A percentile compares a stretch with the other conserved stretches of the same genome.
Evolutionary conservation across 2,113 vertebrate species (phyloP).

Genomic region (Galeopterus variegatus): DNA sequence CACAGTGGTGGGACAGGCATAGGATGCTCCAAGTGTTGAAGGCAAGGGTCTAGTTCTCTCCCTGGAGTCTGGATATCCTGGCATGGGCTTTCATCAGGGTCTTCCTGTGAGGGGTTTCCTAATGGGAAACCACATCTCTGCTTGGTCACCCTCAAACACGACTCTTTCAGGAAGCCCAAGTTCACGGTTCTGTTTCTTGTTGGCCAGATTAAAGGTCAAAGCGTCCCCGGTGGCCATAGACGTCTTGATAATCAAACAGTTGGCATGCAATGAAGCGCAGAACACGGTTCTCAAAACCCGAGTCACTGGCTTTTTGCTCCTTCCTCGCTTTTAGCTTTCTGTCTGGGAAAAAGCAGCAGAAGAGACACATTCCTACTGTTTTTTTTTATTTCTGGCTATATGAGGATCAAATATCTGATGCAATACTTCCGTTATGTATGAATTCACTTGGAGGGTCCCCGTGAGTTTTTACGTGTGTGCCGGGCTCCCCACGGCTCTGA

Average conservation of each 20-base stretch:
- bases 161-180: not conserved
- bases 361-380: not conserved
- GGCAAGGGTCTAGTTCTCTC: not conserved
- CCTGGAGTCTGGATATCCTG: not conserved
- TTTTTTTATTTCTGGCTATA: not conserved
- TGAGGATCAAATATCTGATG: not conserved
- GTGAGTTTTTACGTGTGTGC: constrained; percentile 20
- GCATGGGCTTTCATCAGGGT: not conserved
- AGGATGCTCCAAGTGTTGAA: not conserved
- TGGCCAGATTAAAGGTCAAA: not conserved
- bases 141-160: not conserved
- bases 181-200: not conserved
- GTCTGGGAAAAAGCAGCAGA: not conserved
- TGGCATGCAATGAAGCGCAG: not conserved
- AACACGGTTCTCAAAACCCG: not conserved
- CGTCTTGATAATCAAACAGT: not conserved
- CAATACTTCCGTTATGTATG: not conserved
- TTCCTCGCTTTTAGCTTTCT: constrained; percentile 17
- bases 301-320: constrained; percentile 29
- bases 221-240: not conserved
- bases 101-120: not conserved
- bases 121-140: not conserved
- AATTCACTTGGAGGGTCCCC: not conserved
- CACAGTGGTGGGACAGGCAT: not conserved
- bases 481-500: constrained; percentile 33